Percentiles rank a stretch among this genome's conserved stretches.
These are phyloP conservation scores for Megaustenia siamemsis DNA, from an alignment of 2,888 invertebrate species.

Conservation along the genomic window DNA sequence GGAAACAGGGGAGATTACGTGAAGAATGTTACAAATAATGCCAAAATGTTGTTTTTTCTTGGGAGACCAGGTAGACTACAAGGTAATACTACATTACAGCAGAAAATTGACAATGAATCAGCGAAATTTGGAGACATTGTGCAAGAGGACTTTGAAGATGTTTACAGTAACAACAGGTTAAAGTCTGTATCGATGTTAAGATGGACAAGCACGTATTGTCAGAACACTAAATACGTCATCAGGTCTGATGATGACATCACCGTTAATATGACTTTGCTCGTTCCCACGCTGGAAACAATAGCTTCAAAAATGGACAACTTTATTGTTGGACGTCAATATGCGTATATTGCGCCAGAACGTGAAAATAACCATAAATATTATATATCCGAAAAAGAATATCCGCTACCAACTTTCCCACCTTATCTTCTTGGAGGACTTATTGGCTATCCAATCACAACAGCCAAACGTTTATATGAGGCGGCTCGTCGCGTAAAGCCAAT, in stretches of 20 bases:
- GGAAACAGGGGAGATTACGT: neutral
- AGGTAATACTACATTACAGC: conserved; percentile 38
- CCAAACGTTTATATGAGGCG: conserved; percentile 11
- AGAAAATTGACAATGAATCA: conserved; percentile 57
- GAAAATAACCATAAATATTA: conserved; percentile 56
- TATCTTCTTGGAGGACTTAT: conserved; percentile 47
- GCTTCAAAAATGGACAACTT: conserved; percentile 56
- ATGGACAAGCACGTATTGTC: conserved; percentile 75
- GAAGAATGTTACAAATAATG: neutral
- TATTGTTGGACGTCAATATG: conserved; percentile 64
- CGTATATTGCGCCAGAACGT: conserved; percentile 60
- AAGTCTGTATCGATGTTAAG: conserved; percentile 74
- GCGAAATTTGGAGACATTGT: conserved; percentile 63
- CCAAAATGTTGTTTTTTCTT: conserved; percentile 15
- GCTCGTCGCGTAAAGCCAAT: conserved; percentile 24
- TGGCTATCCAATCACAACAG: conserved; percentile 36
- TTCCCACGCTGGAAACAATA: conserved; percentile 67
- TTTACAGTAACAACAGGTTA: conserved; percentile 77
- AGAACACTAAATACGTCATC: conserved; percentile 72
- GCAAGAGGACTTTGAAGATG: conserved; percentile 74
- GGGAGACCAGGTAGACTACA: neutral
- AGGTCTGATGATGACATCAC: conserved; percentile 78
- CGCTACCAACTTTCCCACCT: conserved; percentile 64
- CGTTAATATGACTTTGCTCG: conserved; percentile 82
- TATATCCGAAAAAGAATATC: conserved; percentile 61